Evolutionary conservation across 2,113 vertebrate species (phyloP).

Genomic region (Sorex fumeus): DNA sequence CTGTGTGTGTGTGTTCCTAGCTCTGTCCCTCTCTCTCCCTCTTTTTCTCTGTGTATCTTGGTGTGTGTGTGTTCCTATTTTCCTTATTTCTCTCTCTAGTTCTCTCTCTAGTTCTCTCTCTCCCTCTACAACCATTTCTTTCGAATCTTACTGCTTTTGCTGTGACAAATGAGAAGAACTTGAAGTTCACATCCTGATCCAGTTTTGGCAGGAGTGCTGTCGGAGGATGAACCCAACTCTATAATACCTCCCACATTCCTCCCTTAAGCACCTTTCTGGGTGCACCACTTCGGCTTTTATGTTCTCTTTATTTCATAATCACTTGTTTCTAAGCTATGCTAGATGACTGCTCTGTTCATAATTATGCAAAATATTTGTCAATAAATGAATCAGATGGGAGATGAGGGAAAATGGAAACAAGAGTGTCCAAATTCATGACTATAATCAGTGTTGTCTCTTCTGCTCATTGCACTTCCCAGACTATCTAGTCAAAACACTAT

Average conservation of each 20-base stretch:
- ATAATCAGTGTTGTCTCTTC: background rate
- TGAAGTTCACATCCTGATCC: slow-evolving; percentile 45
- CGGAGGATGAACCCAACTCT: slow-evolving; percentile 8
- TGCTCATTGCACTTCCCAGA: background rate
- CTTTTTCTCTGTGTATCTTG: too few relatives aligned
- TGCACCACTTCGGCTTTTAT: slow-evolving; percentile 9
- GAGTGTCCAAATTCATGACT: background rate
- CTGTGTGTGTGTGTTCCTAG: too few relatives aligned
- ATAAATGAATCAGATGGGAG: background rate
- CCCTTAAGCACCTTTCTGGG: background rate
- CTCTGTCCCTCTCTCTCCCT: background rate
- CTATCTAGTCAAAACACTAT: rapidly evolving
- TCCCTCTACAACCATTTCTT: background rate
- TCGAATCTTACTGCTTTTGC: slow-evolving; percentile 23
- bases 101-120: too few relatives aligned
- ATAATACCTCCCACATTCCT: background rate
- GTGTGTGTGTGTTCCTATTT: background rate
- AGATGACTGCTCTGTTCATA: slow-evolving; percentile 7
- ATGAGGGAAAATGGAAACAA: background rate
- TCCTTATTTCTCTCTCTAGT: background rate
- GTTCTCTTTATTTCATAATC: slow-evolving; percentile 46
- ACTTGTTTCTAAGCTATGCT: background rate
- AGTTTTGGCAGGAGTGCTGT: slow-evolving; percentile 47
- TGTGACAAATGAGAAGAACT: slow-evolving; percentile 6
- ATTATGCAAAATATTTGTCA: background rate